Conservation (phyloP, 2,888 invertebrate species). For the Xanthia togata region DNA sequence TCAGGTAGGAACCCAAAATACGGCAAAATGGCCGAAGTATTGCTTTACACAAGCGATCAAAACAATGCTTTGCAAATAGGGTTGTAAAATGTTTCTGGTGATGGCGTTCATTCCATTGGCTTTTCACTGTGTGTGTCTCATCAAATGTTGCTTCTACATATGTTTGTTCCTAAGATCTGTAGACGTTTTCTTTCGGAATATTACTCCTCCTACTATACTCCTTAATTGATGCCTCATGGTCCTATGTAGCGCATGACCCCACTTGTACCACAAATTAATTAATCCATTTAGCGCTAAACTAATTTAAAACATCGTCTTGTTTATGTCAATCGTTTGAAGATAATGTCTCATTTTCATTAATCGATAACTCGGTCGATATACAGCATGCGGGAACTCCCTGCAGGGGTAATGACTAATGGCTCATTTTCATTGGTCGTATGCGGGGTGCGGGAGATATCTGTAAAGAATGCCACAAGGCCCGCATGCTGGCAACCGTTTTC, state of each 20-base stretch:
- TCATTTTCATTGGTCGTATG: too few species aligned
- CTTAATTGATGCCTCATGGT: background rate
- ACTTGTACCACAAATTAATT: background rate
- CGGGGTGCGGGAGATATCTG: too few species aligned
- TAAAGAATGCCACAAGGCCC: too few species aligned
- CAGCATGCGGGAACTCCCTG: background rate
- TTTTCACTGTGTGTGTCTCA: background rate
- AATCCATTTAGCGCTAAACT: background rate
- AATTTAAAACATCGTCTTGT: background rate
- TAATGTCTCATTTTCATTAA: background rate
- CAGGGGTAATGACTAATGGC: background rate
- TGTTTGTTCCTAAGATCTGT: background rate
- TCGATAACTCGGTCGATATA: background rate
- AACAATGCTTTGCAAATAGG: slow-evolving; percentile 14
- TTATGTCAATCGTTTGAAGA: background rate
- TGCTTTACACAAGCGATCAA: background rate
- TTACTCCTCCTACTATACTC: background rate
- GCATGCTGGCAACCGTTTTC: too few species aligned
- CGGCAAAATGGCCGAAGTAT: background rate
- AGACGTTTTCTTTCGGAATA: background rate
- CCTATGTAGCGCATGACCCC: background rate
- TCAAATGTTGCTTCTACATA: slow-evolving; percentile 18
- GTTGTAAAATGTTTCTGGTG: slow-evolving; percentile 4
- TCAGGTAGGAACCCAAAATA: slow-evolving; percentile 31
- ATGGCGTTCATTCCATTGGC: slow-evolving; percentile 16